Evolutionary conservation across 1,140 invertebrate species (phyloP).

Genomic region (Drosophila arawakana): DNA sequence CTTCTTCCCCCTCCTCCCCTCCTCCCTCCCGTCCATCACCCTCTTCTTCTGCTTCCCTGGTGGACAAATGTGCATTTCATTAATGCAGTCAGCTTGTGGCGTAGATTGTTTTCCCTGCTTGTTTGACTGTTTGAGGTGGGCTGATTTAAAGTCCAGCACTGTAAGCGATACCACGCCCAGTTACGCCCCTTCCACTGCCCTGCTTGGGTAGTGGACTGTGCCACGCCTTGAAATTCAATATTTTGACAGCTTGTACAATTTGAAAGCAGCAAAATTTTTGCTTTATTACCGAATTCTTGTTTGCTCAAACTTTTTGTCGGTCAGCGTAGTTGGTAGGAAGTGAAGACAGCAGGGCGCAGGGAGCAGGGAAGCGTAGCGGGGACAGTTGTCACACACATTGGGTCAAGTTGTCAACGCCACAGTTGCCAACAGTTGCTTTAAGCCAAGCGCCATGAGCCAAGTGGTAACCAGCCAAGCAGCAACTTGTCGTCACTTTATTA

Average conservation of each 20-base stretch:
- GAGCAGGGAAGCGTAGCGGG: neutral
- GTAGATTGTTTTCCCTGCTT: neutral
- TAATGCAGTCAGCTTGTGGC: conserved; percentile 32
- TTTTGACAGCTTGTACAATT: conserved; percentile 61
- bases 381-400: conserved; percentile 59
- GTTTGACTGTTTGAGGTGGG: neutral
- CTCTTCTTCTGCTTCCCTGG: neutral
- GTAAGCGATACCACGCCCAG: conserved; percentile 18
- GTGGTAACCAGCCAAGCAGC: conserved; percentile 54
- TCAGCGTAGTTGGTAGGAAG: too few relatives aligned
- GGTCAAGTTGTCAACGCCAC: conserved; percentile 39
- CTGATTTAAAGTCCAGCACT: conserved; percentile 22
- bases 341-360: neutral
- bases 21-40: too few relatives aligned
- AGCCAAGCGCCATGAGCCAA: conserved; percentile 26
- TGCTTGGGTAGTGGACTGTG: neutral
- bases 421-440: conserved; percentile 57
- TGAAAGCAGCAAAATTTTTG: conserved; percentile 51
- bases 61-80: conserved; percentile 57
- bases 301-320: conserved; percentile 51
- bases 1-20: too few relatives aligned
- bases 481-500: conserved; percentile 79
- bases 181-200: neutral
- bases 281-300: conserved; percentile 43
- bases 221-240: conserved; percentile 44